These are phyloP conservation scores for Sesia apiformis DNA, from an alignment of 2,888 invertebrate species.

Conservation along the genomic window DNA sequence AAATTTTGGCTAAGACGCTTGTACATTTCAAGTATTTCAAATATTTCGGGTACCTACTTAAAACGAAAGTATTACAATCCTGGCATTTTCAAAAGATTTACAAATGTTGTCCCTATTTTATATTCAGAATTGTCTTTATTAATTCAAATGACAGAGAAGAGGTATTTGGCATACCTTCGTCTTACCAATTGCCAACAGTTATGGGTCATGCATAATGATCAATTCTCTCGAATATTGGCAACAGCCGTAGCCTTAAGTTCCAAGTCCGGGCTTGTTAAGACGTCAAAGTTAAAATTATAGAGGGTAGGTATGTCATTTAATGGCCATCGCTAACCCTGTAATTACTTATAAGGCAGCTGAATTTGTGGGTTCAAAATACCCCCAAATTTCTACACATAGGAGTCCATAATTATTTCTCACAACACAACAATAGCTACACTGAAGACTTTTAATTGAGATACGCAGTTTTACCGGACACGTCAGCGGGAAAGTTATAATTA, in stretches of 20 bases:
- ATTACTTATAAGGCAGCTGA: too few species aligned
- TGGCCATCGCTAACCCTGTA: too few species aligned
- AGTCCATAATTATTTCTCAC: background rate
- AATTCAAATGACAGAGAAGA: background rate
- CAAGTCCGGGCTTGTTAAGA: background rate
- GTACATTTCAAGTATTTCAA: too few species aligned
- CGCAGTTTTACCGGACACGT: conserved; percentile 40
- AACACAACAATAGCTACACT: conserved; percentile 10
- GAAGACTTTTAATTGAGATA: conserved; percentile 50
- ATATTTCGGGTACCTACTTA: too few species aligned
- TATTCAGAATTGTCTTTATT: too few species aligned
- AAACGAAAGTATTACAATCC: too few species aligned
- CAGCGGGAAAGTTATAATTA: conserved; percentile 56
- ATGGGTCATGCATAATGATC: background rate
- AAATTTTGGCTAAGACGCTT: too few species aligned
- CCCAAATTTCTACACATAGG: background rate
- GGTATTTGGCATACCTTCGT: background rate
- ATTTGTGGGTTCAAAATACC: too few species aligned
- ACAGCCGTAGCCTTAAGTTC: background rate
- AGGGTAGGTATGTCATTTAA: too few species aligned
- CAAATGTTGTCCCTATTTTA: too few species aligned
- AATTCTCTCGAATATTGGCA: background rate
- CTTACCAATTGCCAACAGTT: background rate
- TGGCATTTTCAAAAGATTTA: too few species aligned
- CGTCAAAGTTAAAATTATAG: too few species aligned